These are phyloP conservation scores for Cataglyphis altisquamis DNA, from an alignment of 2,888 invertebrate genomes.

Conservation along the genomic window DNA sequence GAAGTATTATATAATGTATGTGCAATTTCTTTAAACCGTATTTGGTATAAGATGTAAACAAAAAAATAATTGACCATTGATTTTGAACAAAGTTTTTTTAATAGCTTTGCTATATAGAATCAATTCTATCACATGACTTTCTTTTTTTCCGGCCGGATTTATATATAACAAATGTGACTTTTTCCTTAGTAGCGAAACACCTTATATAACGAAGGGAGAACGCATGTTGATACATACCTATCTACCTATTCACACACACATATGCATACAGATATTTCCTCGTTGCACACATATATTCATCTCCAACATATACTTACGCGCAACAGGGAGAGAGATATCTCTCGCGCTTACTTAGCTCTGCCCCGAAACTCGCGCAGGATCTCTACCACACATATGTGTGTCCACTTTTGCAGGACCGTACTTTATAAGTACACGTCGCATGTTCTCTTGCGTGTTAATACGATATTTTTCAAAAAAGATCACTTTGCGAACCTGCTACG, in stretches of 20 bases:
- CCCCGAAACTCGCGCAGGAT: slow-evolving; percentile 68
- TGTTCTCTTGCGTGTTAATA: neutral
- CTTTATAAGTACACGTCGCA: slow-evolving; percentile 28
- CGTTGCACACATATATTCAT: slow-evolving; percentile 38
- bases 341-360: slow-evolving; percentile 66
- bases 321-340: slow-evolving; percentile 58
- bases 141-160: neutral
- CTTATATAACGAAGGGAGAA: slow-evolving; percentile 65
- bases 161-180: neutral
- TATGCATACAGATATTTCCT: slow-evolving; percentile 9
- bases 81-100: neutral
- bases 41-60: neutral
- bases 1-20: neutral
- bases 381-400: slow-evolving; percentile 56
- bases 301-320: slow-evolving; percentile 27
- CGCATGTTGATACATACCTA: slow-evolving; percentile 61
- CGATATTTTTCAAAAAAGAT: neutral
- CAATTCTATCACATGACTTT: neutral
- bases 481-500: neutral
- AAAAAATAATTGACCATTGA: neutral
- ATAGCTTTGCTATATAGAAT: neutral
- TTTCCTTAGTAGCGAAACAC: slow-evolving; percentile 43
- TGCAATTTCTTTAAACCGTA: neutral
- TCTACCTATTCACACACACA: slow-evolving; percentile 47
- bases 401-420: slow-evolving; percentile 62